These are phyloP conservation scores for Girardia tigrina DNA, from an alignment of 2,888 invertebrate genomes.

Conservation along the genomic window DNA sequence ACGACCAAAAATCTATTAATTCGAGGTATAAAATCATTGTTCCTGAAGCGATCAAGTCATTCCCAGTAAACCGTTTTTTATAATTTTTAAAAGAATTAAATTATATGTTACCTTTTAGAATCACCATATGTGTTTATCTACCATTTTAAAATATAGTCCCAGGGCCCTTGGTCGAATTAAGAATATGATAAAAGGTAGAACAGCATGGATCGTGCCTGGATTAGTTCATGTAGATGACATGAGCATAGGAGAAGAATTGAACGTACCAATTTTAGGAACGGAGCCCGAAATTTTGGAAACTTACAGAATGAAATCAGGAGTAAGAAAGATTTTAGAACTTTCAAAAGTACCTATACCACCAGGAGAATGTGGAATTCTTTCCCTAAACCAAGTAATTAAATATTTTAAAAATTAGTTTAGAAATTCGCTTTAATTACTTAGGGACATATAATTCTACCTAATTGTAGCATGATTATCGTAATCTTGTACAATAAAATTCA, in stretches of 20 bases:
- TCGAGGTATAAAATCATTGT: conserved; percentile 48
- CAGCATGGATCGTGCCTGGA: conserved; percentile 48
- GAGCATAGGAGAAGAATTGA: conserved; percentile 44
- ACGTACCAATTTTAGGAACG: conserved; percentile 45
- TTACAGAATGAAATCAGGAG: conserved; percentile 49
- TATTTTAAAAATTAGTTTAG: too few relatives aligned
- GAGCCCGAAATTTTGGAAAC: conserved; percentile 48
- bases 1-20: conserved; percentile 43
- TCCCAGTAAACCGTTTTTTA: conserved; percentile 40
- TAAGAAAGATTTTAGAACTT: conserved; percentile 47
- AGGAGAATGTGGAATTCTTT: conserved; percentile 49
- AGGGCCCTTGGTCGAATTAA: conserved; percentile 44
- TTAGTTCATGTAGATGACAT: conserved; percentile 48
- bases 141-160: conserved; percentile 49
- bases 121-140: conserved; percentile 48
- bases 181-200: conserved; percentile 46
- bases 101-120: conserved; percentile 40
- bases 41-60: conserved; percentile 48
- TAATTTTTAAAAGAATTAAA: neutral
- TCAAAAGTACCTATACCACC: conserved; percentile 46
- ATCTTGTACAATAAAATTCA: too few relatives aligned
- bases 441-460: too few relatives aligned
- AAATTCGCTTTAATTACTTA: too few relatives aligned
- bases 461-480: too few relatives aligned
- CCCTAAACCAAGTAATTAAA: conserved; percentile 47